Evolutionary conservation across 2,888 invertebrate genomes (phyloP), one percentile per base, ranked within the genome.

Genomic region (Ceramica pisi): DNA sequence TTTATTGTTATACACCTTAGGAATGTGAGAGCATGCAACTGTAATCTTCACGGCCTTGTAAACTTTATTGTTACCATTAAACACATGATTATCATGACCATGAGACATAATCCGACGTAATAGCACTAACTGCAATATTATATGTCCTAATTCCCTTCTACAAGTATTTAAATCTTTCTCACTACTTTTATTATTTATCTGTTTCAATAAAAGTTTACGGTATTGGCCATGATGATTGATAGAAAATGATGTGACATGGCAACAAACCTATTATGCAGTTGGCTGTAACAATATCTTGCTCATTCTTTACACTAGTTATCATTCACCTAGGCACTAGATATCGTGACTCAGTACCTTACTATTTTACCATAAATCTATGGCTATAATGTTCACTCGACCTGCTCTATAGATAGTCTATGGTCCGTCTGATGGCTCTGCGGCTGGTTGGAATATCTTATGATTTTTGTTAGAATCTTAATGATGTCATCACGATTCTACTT

Each of bases 31-130:
- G 65, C 63, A 81, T 78, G 71, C 65, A 74, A 38, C 51, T 67
- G 31, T 80, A 75, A 80, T 81, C 71, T 81, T 46, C 9, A 63
- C 26, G 67, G 50, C 72, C 71, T 83, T 74, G 74, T 75, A 72
- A 73, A 72, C 63, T 74, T 76, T 79, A 77, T 75, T 67, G 60
- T 64, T 26, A 35, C 51, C n/a, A 46, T 12, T 69, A 44, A 67
- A 59, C 38, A 55, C 53, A 60, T 44, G 38, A 62, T 62, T 50
- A 59, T 61, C 50, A 48, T 44, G 53, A 48, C 56, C 48, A 50
- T 46, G 50, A 46, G 60, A 68, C 12, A 67, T 66, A 31, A 69
- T 71, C 41, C 21, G 10, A 51, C 61, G 21, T 66, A 44, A 67
- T 73, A 70, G 61, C 61, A 57, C 41, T 62, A 41, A 62, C 55